Percentiles rank a stretch among this genome's conserved stretches.
phyloP scores from a whole-genome alignment of 2,113 vertebrate species.

The Copsychus sechellarum region DNA sequence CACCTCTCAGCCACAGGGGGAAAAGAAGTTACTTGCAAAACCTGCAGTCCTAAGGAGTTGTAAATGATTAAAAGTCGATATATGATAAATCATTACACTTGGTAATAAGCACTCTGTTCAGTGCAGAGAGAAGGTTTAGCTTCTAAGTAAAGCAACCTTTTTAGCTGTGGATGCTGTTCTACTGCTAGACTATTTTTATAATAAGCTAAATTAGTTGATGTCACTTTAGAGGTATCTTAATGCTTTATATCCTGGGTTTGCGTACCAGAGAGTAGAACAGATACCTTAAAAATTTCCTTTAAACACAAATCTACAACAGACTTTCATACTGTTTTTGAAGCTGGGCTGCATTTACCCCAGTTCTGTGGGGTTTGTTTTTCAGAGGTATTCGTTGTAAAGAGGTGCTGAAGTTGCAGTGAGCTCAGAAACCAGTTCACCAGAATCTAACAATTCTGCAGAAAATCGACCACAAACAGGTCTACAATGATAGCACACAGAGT shows the following conservation, averaged over 20 bases:
- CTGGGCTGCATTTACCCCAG: neutral
- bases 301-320: neutral
- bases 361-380: neutral
- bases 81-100: neutral
- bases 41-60: neutral
- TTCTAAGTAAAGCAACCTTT: neutral
- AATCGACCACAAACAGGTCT: conserved; percentile 21
- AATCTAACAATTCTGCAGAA: neutral
- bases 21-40: neutral
- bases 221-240: neutral
- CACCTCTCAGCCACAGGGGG: neutral
- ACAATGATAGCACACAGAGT: conserved; percentile 38
- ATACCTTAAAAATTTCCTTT: neutral
- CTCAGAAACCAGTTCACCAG: neutral
- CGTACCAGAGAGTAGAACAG: neutral
- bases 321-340: neutral
- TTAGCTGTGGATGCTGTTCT: neutral
- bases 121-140: neutral
- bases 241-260: neutral
- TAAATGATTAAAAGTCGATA: neutral
- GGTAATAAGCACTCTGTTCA: neutral
- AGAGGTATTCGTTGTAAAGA: fast-evolving
- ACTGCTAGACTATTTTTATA: neutral
- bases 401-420: neutral
- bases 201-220: neutral